Evolutionary conservation across 2,113 vertebrate species (phyloP), one percentile per base, ranked within the genome.

Genomic region (Eudyptes chrysolophus): DNA sequence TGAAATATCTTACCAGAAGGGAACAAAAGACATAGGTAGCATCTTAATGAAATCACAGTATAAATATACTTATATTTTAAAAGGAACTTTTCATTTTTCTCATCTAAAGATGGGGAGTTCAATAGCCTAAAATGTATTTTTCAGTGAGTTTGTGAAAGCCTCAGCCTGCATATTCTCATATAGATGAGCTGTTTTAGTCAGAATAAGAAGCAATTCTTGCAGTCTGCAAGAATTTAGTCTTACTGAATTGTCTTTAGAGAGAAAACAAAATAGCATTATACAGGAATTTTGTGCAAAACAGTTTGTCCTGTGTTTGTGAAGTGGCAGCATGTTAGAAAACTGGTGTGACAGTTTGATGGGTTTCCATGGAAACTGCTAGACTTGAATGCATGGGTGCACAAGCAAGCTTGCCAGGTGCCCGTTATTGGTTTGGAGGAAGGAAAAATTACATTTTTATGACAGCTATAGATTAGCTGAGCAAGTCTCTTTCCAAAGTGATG

Each of bases 381-480:
- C 96, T 97, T 97, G 94, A 98, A 97, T 84, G 96, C 97, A 95
- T 90, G 97, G 97, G 87, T 98, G 95, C 97, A 95, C 96, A 95
- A 82, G 81, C 83, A 93, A 85, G 90, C 85, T 97, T 98, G 94
- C 97, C 97, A 97, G 97, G 96, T 98, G 96, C 93, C 96, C 1
- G 4, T 90, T 97, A 96, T 78, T 97, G 97, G 96, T 95, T 96
- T 87, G 89, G 83, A 94, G 76, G 89, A 98, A 95, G 94, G 84
- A 92, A 97, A 98, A 98, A 97, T 97, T 94, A 96, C 87, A 97
- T 98, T 98, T 97, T 86, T 94, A 97, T 97, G 97, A 98, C 97
- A 98, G 97, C 94, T 95, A 98, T 81, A 98, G 98, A 98, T 98
- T 98, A 98, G 97, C 97, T 98, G 97, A 98, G 97, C 93, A 96